Base-by-base conservation (phyloP, 2,113 vertebrate genomes). In the Zootoca vivipara region DNA sequence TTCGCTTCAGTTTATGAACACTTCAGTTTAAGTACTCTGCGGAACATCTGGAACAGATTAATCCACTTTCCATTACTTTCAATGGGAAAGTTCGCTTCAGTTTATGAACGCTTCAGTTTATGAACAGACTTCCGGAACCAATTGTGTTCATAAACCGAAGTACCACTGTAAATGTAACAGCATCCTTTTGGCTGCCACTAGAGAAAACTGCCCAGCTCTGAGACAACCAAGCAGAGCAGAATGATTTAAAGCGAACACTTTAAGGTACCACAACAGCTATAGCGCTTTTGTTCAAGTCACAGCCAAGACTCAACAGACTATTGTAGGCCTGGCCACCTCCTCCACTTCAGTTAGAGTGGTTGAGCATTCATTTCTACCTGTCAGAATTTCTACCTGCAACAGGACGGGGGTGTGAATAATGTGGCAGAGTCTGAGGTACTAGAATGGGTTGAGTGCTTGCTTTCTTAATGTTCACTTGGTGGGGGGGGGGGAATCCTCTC, bases 141-240 rank as follows among this genome's bases (percentile, higher is more conserved):
- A n/a, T n/a, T n/a, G n/a, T n/a, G n/a, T n/a, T n/a, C n/a, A n/a
- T n/a, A n/a, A n/a, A n/a, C n/a, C n/a, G n/a, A n/a, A n/a, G n/a
- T n/a, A n/a, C n/a, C n/a, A n/a, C n/a, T n/a, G n/a, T n/a, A 83
- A 89, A 83, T 84, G 33, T 83, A 91, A 33, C 69, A 73, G 26
- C 81, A 84, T 64, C 28, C 85, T 87, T 52, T 73, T 81, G n/a
- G 9, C 85, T 84, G 69, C 80, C 90, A 1, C 65, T 72, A 77
- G 1, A 73, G 0, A 78, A 88, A 89, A 85, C n/a, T 0, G 0
- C 30, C 87, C 90, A 85, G 38, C 9, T 78, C 33, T 82, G 78
- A 0, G 81, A 75, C 82, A 78, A 78, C 24, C 80, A 84, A 58
- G 4, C 0, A 62, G 6, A 91, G 78, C 2, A 0, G 90, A 90